These are phyloP conservation scores for Romanogobio albipinnatus DNA, from an alignment of 2,113 vertebrate genomes.

Conservation along the genomic window DNA sequence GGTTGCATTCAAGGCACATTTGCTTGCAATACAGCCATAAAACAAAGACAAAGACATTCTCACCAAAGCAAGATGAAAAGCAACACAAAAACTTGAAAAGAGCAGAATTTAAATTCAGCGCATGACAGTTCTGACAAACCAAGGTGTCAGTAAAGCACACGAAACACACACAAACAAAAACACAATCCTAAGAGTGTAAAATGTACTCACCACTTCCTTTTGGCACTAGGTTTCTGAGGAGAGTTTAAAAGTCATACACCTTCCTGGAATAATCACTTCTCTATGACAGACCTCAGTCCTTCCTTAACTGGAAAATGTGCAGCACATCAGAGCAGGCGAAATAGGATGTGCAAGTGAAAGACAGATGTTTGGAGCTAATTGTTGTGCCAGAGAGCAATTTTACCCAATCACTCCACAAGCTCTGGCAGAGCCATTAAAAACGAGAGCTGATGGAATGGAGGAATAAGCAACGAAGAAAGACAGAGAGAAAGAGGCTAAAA, in stretches of 20 bases:
- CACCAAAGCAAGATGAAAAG: neutral
- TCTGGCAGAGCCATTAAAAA: slow-evolving; percentile 36
- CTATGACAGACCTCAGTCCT: slow-evolving; percentile 61
- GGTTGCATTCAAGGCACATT: slow-evolving; percentile 1
- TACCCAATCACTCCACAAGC: slow-evolving; percentile 49
- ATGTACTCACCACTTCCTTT: slow-evolving; percentile 70
- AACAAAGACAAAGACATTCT: neutral
- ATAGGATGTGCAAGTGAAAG: slow-evolving; percentile 49
- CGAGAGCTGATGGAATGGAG: slow-evolving; percentile 39
- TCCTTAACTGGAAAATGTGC: slow-evolving; percentile 78
- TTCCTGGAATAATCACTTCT: slow-evolving; percentile 56
- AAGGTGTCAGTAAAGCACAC: neutral
- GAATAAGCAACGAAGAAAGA: slow-evolving; percentile 21
- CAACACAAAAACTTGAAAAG: neutral
- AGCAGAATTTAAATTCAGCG: neutral
- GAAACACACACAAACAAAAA: slow-evolving; percentile 31
- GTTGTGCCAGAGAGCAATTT: slow-evolving; percentile 54
- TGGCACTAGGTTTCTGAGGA: slow-evolving; percentile 55
- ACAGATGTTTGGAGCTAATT: slow-evolving; percentile 1
- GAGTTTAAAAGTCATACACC: slow-evolving; percentile 46
- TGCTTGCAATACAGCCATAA: slow-evolving; percentile 20
- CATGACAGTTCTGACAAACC: neutral
- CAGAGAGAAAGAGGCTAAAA: slow-evolving; percentile 38
- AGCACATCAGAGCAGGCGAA: slow-evolving; percentile 42
- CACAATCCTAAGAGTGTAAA: slow-evolving; percentile 56